A percentile compares a stretch with the other conserved stretches of the same genome.
phyloP scores from a whole-genome alignment of 2,888 invertebrate genomes.

The Tachystola acroxantha region DNA sequence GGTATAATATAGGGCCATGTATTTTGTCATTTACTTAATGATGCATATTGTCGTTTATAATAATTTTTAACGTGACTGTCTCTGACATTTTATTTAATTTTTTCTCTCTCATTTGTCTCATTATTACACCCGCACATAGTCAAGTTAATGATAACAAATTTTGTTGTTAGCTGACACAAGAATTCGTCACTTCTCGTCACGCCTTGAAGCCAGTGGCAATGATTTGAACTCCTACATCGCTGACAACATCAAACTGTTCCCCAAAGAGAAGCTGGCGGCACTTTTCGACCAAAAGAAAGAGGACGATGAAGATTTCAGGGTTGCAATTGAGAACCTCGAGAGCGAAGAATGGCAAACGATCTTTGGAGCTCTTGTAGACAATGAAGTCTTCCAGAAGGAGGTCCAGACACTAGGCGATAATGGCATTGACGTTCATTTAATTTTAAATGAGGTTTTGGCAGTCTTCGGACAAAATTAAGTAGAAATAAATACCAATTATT shows the following conservation, averaged over 20 bases:
- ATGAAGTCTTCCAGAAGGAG: conserved; percentile 42
- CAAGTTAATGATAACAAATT: too few species aligned
- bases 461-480: conserved; percentile 45
- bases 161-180: too few species aligned
- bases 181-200: conserved; percentile 8
- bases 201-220: conserved; percentile 32
- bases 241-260: conserved; percentile 39
- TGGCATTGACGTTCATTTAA: conserved; percentile 36
- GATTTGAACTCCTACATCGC: conserved; percentile 38
- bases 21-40: too few species aligned
- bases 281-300: conserved; percentile 50
- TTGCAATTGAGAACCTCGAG: conserved; percentile 45
- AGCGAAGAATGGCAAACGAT: conserved; percentile 46
- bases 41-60: too few species aligned
- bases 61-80: too few species aligned
- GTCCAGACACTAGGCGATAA: conserved; percentile 34
- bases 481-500: neutral
- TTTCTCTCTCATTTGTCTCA: too few species aligned
- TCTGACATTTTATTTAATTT: too few species aligned
- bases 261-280: conserved; percentile 42
- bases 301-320: conserved; percentile 46
- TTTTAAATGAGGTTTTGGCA: conserved; percentile 39
- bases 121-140: too few species aligned
- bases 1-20: too few species aligned
- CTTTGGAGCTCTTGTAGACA: conserved; percentile 43